Evolutionary conservation across 2,888 invertebrate species (phyloP), one percentile per base, ranked within the genome.

Genomic region (Scaptomyza reducta): DNA sequence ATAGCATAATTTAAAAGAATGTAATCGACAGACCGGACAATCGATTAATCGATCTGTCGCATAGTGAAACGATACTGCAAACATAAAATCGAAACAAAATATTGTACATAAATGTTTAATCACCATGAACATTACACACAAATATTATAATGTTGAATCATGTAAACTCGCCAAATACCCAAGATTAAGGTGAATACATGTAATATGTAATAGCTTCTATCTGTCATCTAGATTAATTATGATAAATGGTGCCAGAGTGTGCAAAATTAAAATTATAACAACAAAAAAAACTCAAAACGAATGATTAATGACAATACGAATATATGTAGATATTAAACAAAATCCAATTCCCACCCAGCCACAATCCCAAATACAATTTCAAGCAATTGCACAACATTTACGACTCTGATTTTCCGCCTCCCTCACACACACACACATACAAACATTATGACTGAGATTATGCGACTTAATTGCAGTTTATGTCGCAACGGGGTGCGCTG

Each of bases 41-140:
- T 56, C 45, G 27, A 40, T 38, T 18, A 33, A 41, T 66, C 69
- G 75, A 54, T 47, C 54, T 57, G 46, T 58, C 44, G 65, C 44
- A 3, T 71, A 77, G 40, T 65, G 64, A 79, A 85, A 59, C 76
- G 78, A 76, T 75, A 64, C 47, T 25, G 72, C 62, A 66, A 70
- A 58, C 56, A 57, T 65, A 11, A 77, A 77, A 82, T 64, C 73
- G 80, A 80, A 71, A 45, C 38, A 47, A 65, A 33, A 53, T 81
- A 33, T 22, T 84, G 82, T 82, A 82, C 81, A 82, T 82, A 84
- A 81, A 82, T 81, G 79, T 79, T 77, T 82, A 82, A 82, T 83
- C 58, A 73, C 71, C 53, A 61, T 38, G n/a, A 35, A 31, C 14
- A 38, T 18, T n/a, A 22, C 60, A 27, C 14, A 49, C 18, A 13